Percentiles rank a stretch among this genome's conserved stretches.
phyloP scores from a whole-genome alignment of 2,888 invertebrate genomes.

The Minunthozetes semirufus region DNA sequence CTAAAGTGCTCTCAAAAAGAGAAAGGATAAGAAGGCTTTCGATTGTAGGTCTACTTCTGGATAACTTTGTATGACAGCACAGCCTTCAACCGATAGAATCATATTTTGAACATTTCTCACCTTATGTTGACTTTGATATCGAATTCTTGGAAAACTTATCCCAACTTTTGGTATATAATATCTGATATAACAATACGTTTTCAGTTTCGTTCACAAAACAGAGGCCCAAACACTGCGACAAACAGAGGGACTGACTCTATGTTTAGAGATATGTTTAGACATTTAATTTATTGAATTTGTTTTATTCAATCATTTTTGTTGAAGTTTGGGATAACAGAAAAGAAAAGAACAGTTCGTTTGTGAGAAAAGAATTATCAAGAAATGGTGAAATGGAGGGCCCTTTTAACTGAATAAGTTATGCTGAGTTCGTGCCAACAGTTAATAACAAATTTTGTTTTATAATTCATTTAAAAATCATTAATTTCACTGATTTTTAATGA shows the following conservation, averaged over 20 bases:
- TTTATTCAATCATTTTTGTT: too few relatives aligned
- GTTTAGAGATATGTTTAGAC: neutral
- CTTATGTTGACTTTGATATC: conserved; percentile 11
- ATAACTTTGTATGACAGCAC: conserved; percentile 4
- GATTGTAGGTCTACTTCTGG: neutral
- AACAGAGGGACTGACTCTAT: too few relatives aligned
- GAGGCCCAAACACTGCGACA: neutral
- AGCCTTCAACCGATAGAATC: too few relatives aligned
- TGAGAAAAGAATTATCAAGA: too few relatives aligned
- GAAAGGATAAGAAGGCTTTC: conserved; percentile 20
- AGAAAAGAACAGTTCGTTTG: too few relatives aligned
- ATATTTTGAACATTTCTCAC: neutral
- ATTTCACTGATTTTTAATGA: conserved; percentile 1
- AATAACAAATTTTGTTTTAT: neutral
- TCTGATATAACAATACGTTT: neutral
- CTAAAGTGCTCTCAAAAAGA: conserved; percentile 23
- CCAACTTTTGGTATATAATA: neutral
- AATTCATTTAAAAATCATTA: neutral
- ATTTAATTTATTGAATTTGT: neutral
- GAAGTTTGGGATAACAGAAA: too few relatives aligned
- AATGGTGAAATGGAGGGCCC: too few relatives aligned
- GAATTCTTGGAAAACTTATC: neutral
- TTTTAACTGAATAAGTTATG: too few relatives aligned
- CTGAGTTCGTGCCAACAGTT: neutral
- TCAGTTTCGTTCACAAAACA: neutral